phyloP scores from a whole-genome alignment of 2,113 vertebrate genomes.

The Gobiocypris rarus region DNA sequence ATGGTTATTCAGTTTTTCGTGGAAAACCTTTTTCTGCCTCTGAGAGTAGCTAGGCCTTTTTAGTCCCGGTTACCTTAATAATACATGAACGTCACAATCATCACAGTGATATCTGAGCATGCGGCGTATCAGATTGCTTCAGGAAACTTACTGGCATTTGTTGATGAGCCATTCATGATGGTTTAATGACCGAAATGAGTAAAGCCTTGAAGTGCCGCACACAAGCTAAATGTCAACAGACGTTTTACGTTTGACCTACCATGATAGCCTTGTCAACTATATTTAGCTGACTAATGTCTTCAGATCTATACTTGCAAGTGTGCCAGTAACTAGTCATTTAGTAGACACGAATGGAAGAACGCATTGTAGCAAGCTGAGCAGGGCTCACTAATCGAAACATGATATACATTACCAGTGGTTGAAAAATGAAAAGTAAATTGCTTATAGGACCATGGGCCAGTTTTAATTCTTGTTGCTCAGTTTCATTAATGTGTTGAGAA shows the following conservation, averaged over 20 bases:
- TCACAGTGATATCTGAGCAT: background rate
- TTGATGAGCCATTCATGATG: background rate
- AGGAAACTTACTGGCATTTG: constrained; percentile 1
- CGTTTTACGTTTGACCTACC: background rate
- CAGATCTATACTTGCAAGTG: background rate
- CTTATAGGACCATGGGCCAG: background rate
- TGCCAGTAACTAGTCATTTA: background rate
- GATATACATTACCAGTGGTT: too few relatives aligned
- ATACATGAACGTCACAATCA: background rate
- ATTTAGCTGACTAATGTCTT: constrained; percentile 9
- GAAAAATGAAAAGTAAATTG: background rate
- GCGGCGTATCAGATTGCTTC: background rate
- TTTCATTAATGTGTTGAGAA: constrained; percentile 17
- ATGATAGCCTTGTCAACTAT: background rate
- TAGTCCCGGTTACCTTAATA: constrained; percentile 8
- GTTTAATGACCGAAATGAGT: constrained; percentile 11
- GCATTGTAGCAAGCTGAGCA: background rate
- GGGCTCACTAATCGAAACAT: too few relatives aligned
- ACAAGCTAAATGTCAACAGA: constrained; percentile 19
- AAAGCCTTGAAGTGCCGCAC: background rate
- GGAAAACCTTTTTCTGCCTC: constrained; percentile 10
- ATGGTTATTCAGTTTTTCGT: constrained; percentile 4
- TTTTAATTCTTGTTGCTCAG: background rate
- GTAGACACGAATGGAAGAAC: background rate
- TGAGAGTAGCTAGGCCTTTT: background rate